Percentiles rank a stretch among this genome's conserved stretches.
phyloP scores from a whole-genome alignment of 2,113 vertebrate genomes.

The Taxidea taxus region DNA sequence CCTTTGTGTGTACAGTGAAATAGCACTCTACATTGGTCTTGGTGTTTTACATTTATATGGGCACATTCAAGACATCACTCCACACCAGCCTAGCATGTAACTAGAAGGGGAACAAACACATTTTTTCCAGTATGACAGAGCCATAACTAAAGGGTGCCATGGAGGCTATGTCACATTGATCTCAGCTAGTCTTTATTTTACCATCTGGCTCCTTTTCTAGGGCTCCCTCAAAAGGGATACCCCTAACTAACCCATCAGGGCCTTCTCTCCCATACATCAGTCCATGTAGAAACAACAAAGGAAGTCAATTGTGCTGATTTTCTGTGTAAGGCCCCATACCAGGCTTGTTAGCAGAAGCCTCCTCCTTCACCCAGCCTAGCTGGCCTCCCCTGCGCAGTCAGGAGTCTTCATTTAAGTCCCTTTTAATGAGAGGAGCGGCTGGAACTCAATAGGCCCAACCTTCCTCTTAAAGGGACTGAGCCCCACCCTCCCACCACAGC shows the following conservation, averaged over 20 bases:
- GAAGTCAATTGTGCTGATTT: neutral
- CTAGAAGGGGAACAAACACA: neutral
- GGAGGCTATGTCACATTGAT: conserved; percentile 20
- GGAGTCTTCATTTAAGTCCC: conserved; percentile 64
- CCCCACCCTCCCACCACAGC: neutral
- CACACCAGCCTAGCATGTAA: neutral
- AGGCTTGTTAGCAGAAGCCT: conserved; percentile 55
- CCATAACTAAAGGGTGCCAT: neutral
- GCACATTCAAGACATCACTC: neutral
- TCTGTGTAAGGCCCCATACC: conserved; percentile 56
- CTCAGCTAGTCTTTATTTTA: conserved; percentile 37
- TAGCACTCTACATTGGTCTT: neutral
- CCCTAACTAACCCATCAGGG: conserved; percentile 43
- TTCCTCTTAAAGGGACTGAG: conserved; percentile 9
- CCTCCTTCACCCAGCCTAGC: conserved; percentile 47
- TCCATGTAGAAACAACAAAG: conserved; percentile 43
- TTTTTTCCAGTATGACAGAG: neutral
- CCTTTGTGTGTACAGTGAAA: neutral
- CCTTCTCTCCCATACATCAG: conserved; percentile 37
- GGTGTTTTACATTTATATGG: conserved; percentile 11
- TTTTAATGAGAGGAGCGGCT: conserved; percentile 66
- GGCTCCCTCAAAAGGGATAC: conserved; percentile 9
- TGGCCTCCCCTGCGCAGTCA: conserved; percentile 50
- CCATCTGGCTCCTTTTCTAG: conserved; percentile 52
- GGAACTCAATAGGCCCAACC: conserved; percentile 52